Evolutionary conservation across 2,113 vertebrate species (phyloP).

Genomic region (Sporophila hypoxantha): DNA sequence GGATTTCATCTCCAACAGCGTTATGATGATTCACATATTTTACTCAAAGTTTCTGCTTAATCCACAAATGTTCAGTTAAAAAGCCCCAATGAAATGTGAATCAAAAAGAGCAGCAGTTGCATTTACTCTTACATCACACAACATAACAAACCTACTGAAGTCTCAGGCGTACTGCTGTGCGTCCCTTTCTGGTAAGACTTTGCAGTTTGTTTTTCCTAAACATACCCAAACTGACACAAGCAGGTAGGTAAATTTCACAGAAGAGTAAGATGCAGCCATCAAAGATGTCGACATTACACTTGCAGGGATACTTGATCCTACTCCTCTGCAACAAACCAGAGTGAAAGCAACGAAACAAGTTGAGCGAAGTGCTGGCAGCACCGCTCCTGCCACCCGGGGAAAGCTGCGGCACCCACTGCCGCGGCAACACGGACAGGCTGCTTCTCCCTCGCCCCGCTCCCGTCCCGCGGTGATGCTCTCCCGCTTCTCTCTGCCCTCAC

Average conservation of each 20-base stretch:
- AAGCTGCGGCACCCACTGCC: not conserved
- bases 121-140: not conserved
- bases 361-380: not conserved
- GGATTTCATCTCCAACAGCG: not conserved
- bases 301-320: not conserved
- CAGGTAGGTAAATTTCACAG: not conserved
- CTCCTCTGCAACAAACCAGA: not conserved
- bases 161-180: not conserved
- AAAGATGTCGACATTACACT: not conserved
- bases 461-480: not conserved
- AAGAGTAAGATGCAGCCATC: not conserved
- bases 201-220: not conserved
- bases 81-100: not conserved
- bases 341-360: not conserved
- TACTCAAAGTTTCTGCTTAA: not conserved
- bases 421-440: not conserved
- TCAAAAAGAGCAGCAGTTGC: not conserved
- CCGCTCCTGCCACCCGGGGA: not conserved
- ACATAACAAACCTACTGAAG: not conserved
- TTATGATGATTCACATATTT: not conserved
- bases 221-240: not conserved
- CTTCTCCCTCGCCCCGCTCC: not conserved
- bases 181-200: not conserved
- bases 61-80: not conserved
- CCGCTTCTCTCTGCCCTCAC: not conserved